Evolutionary conservation across 2,113 vertebrate species (phyloP), one percentile per base, ranked within the genome.

Genomic region (Opisthocomus hoazin): DNA sequence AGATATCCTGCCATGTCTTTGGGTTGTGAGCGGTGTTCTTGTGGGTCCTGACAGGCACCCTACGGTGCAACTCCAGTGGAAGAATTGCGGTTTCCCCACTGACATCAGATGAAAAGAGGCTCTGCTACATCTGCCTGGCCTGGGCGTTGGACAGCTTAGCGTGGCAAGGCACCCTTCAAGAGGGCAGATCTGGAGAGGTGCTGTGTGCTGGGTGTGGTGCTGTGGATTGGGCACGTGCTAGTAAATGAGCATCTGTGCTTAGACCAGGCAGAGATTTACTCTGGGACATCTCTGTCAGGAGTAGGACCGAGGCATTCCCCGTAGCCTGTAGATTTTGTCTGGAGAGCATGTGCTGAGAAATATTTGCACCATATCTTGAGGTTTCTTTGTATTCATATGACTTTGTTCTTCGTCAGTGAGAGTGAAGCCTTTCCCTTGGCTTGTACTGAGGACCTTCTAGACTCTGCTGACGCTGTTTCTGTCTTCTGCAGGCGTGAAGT

Each of bases 401-500:
- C 65, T 65, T 53, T 46, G 6, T 76, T 84, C 53, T 54, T 90
- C 23, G 5, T 50, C 34, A 46, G 29, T 39, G 50, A 5, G 24
- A 69, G n/a, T 27, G 27, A 86, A 73, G 23, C 57, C 48, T 50
- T 85, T 91, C 48, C 14, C 22, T 69, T 80, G 68, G 32, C 9
- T 1, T 15, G 11, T 66, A 18, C 58, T 65, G 36, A 46, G 43
- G 69, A 48, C 51, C 11, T 77, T 63, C n/a, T 77, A n/a, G 30
- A 19, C 15, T 61, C 24, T 76, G 68, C 64, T 81, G 63, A 30
- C 39, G 5, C 29, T 26, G 10, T 41, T 81, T 69, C 16, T 92
- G 41, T 96, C 66, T 84, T 90, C 77, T 77, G 8, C 96, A 99
- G 99, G 98, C 98, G 99, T 90, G 99, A 99, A 95, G 99, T 99